These are phyloP conservation scores for Tiaroga cobitis DNA, from an alignment of 2,797 vertebrate genomes.

Conservation along the genomic window DNA sequence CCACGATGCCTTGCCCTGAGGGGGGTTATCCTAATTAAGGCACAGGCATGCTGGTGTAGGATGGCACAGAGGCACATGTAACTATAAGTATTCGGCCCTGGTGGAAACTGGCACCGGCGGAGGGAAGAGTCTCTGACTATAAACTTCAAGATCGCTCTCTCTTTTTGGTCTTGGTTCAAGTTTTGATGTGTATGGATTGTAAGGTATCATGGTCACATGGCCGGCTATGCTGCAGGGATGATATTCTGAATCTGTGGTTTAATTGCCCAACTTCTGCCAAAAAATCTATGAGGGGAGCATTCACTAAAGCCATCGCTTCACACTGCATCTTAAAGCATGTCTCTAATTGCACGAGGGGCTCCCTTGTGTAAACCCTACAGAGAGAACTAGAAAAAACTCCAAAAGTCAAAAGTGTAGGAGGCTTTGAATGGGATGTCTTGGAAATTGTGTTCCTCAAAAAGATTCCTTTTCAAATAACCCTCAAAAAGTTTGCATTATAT, in stretches of 20 bases:
- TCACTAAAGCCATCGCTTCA: slow-evolving; percentile 29
- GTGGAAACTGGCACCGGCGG: slow-evolving; percentile 9
- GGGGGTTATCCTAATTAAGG: slow-evolving; percentile 58
- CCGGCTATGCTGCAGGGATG: slow-evolving; percentile 8
- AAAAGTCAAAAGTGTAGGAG: slow-evolving; percentile 31
- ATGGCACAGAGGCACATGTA: slow-evolving; percentile 32
- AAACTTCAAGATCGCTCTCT: slow-evolving; percentile 57
- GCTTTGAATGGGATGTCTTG: slow-evolving; percentile 33
- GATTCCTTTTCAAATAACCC: background rate
- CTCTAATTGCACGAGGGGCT: slow-evolving; percentile 31
- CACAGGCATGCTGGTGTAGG: slow-evolving; percentile 33
- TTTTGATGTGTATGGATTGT: slow-evolving; percentile 64
- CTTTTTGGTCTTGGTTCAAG: slow-evolving; percentile 65
- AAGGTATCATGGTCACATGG: slow-evolving; percentile 25
- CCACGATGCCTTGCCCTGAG: slow-evolving; percentile 65
- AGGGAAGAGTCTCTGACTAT: slow-evolving; percentile 10
- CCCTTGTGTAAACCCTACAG: slow-evolving; percentile 29
- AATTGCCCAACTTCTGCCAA: slow-evolving; percentile 37
- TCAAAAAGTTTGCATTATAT: background rate
- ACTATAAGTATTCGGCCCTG: slow-evolving; percentile 31
- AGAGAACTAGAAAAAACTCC: slow-evolving; percentile 22
- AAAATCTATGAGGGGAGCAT: background rate
- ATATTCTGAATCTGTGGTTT: slow-evolving; percentile 34
- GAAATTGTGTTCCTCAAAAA: background rate
- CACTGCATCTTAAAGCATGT: slow-evolving; percentile 24